Percentiles rank a stretch among this genome's conserved stretches.
Evolutionary conservation across 2,888 invertebrate species (phyloP).

Genomic region (Danaus chrysippus): DNA sequence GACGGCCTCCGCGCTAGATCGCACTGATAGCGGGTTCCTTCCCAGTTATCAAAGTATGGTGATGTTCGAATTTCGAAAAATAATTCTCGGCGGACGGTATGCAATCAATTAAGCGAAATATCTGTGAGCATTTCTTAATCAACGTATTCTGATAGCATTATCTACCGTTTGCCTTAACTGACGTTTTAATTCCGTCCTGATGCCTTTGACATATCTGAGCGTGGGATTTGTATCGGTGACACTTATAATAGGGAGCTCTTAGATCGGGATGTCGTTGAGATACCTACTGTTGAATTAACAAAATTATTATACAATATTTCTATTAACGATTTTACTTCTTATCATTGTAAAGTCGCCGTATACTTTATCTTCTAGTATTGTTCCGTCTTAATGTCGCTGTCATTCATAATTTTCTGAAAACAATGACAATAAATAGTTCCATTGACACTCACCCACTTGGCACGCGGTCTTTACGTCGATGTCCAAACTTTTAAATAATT

Average conservation of each 20-base stretch:
- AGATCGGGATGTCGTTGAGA: constrained; percentile 21
- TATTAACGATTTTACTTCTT: neutral
- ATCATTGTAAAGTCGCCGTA: neutral
- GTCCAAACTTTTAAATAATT: constrained; percentile 14
- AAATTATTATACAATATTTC: constrained; percentile 13
- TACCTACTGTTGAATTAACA: constrained; percentile 14
- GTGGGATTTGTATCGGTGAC: constrained; percentile 49
- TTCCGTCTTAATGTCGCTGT: constrained; percentile 20
- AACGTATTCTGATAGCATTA: constrained; percentile 28
- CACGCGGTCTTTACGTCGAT: constrained; percentile 38
- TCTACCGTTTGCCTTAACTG: constrained; percentile 35
- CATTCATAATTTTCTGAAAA: constrained; percentile 26
- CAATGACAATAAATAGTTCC: constrained; percentile 37
- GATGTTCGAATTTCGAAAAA: too few species aligned
- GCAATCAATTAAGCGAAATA: constrained; percentile 15
- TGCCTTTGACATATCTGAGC: constrained; percentile 48
- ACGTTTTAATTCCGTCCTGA: constrained; percentile 43
- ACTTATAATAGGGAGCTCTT: constrained; percentile 37
- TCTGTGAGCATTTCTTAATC: constrained; percentile 19
- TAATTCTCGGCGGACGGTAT: constrained; percentile 1
- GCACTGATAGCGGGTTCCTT: too few species aligned
- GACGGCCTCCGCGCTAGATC: too few species aligned
- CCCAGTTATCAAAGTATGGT: too few species aligned
- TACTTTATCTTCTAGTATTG: neutral
- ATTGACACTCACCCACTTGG: constrained; percentile 75